Conservation (phyloP, 1,140 invertebrate species). For the Phymorhynchus buccinoides region DNA sequence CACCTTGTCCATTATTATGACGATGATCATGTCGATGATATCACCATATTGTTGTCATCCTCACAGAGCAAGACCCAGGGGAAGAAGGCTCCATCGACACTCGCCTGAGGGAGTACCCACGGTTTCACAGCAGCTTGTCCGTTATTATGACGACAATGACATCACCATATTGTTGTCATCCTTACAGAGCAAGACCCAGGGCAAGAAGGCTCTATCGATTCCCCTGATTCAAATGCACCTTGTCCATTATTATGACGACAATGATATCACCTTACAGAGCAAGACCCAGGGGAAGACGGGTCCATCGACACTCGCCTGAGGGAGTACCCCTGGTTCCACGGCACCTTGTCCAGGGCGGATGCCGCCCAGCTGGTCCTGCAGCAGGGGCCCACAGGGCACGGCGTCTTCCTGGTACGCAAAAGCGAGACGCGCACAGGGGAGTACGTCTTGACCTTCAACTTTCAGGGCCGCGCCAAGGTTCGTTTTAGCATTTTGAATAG, state of each 20-base stretch:
- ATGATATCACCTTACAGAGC: too few species aligned
- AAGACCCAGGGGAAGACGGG: slow-evolving; percentile 47
- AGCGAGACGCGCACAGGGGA: slow-evolving; percentile 96
- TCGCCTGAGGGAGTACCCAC: slow-evolving; percentile 84
- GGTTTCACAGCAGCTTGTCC: slow-evolving; percentile 96
- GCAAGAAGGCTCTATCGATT: too few species aligned
- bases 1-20: slow-evolving; percentile 88
- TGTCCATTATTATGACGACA: too few species aligned
- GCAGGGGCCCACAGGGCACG: slow-evolving; percentile 89
- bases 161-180: too few species aligned
- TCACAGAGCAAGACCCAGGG: slow-evolving; percentile 30
- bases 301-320: slow-evolving; percentile 67
- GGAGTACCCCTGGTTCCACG: slow-evolving; percentile 98
- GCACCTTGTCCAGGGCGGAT: slow-evolving; percentile 90
- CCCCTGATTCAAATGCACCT: too few species aligned
- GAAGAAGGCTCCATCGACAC: slow-evolving; percentile 65
- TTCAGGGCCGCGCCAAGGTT: slow-evolving; percentile 89
- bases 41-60: too few species aligned
- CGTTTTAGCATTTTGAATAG: slow-evolving; percentile 22
- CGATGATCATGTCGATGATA: too few species aligned
- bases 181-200: too few species aligned
- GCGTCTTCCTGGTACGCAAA: slow-evolving; percentile 93
- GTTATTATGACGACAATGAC: too few species aligned
- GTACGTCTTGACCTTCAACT: slow-evolving; percentile 98
- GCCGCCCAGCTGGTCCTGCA: slow-evolving; percentile 92